Conservation (phyloP, 2,888 invertebrate genomes). For the Tigriopus californicus region DNA sequence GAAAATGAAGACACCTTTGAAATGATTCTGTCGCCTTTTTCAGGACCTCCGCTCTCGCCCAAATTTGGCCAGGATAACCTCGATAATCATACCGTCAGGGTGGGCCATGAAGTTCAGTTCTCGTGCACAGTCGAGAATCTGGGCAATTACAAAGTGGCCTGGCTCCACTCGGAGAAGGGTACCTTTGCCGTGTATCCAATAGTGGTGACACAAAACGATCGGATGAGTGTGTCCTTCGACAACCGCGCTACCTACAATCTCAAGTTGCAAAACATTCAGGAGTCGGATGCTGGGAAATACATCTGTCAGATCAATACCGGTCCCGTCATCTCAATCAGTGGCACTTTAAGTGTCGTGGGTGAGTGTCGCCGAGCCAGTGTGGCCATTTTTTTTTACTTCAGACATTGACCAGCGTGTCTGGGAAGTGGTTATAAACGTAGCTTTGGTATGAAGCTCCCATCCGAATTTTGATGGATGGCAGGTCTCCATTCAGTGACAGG, state of each 20-base stretch:
- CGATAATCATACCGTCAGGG: constrained; percentile 2
- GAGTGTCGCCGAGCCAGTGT: background rate
- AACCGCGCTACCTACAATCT: background rate
- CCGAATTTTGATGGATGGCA: too few relatives aligned
- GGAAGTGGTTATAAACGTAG: background rate
- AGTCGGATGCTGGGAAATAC: constrained; percentile 11
- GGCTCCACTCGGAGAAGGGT: constrained; percentile 11
- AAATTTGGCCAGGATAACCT: background rate
- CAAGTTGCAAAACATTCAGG: constrained; percentile 5
- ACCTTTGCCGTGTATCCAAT: constrained; percentile 4
- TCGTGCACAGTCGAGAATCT: background rate
- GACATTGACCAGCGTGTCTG: background rate
- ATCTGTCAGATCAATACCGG: constrained; percentile 9
- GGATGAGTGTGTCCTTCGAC: constrained; percentile 1
- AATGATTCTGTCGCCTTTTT: too few relatives aligned
- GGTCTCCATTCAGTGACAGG: too few relatives aligned
- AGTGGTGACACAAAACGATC: constrained; percentile 7
- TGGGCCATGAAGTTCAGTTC: background rate
- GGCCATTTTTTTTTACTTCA: background rate
- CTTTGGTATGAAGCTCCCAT: too few relatives aligned
- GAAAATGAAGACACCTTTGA: too few relatives aligned
- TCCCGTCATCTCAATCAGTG: background rate
- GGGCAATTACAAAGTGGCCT: constrained; percentile 5
- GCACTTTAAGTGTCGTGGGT: constrained; percentile 5
- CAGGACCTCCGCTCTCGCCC: background rate